A percentile compares a stretch with the other conserved stretches of the same genome.
phyloP scores from a whole-genome alignment of 2,113 vertebrate species.

The Entomyzon cyanotis region DNA sequence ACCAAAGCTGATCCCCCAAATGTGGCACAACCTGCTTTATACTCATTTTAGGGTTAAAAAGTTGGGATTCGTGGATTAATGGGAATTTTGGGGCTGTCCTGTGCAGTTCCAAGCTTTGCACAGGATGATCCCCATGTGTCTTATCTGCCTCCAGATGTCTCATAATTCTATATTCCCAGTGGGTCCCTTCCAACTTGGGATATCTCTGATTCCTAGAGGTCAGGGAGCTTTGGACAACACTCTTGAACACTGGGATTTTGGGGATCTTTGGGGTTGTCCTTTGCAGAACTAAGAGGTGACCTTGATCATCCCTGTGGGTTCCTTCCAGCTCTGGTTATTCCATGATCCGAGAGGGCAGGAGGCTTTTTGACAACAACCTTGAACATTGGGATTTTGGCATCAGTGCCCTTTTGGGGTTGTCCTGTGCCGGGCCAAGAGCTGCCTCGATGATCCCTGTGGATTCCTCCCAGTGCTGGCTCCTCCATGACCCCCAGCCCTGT shows the following conservation, averaged over 20 bases:
- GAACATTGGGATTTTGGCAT: rapidly evolving
- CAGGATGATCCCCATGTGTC: no score
- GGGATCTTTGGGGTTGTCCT: neutral
- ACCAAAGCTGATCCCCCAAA: neutral
- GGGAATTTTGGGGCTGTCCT: neutral
- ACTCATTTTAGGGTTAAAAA: neutral
- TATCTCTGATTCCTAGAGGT: rapidly evolving
- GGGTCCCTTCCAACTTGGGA: neutral
- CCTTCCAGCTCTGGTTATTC: neutral
- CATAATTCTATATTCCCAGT: neutral
- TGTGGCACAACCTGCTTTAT: neutral
- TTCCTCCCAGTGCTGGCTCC: rapidly evolving
- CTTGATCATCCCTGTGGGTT: rapidly evolving
- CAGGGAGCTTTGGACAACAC: no score
- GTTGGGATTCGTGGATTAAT: rapidly evolving
- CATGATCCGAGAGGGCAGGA: rapidly evolving
- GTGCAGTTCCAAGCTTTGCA: rapidly evolving
- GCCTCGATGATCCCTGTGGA: rapidly evolving
- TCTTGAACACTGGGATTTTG: neutral
- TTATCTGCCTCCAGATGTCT: neutral
- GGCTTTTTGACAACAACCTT: rapidly evolving
- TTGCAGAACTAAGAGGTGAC: neutral
- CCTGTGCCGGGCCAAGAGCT: neutral
- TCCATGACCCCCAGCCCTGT: rapidly evolving
- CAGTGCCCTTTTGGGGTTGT: rapidly evolving